Evolutionary conservation across 92 coral and sea anemone genomes (phyloP), one percentile per base, ranked within the genome.

Genomic region (Virgularia gustaviana): DNA sequence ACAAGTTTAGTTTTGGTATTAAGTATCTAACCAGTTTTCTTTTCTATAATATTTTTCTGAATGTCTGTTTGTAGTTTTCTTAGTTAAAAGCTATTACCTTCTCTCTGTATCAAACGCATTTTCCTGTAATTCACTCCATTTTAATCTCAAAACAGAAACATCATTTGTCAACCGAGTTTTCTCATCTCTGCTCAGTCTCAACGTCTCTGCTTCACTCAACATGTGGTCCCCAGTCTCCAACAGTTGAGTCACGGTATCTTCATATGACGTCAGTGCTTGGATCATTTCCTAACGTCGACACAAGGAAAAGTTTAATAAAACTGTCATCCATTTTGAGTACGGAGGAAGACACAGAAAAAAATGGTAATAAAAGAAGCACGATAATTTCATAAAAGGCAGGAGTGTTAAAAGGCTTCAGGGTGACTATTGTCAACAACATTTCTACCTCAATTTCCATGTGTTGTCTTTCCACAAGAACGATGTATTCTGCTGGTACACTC

Each of bases 21-120:
- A n/a, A n/a, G n/a, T n/a, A n/a, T n/a, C n/a, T n/a, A n/a, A n/a
- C n/a, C n/a, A n/a, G n/a, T n/a, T n/a, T n/a, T 7, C 15, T 39
- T 39, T 39, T 7, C 15, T 39, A 39, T 39, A 39, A 7, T 39
- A 39, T 39, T 39, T 7, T 39, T 39, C 8, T 39, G 8, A 39
- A 7, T 39, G 9, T 15, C 8, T 39, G 15, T 39, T 39, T 39
- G 8, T 7, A 8, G 9, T 24, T 55, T 11, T 16, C 32, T 55
- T 11, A n/a, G 19, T 13, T 16, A 13, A 18, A 34, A 27, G 6
- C 22, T 15, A 53, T 10, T 32, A 68, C 75, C 75, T 68, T 49
- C 75, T 53, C 51, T 68, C 75, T 0, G 75, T 49, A 27, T 68
- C 75, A 68, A 68, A 68, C 22, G 75, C 75, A n/a, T 47, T 47